Evolutionary conservation across 92 coral and sea anemone species (phyloP).

Genomic region (Epizoanthus scotinus): DNA sequence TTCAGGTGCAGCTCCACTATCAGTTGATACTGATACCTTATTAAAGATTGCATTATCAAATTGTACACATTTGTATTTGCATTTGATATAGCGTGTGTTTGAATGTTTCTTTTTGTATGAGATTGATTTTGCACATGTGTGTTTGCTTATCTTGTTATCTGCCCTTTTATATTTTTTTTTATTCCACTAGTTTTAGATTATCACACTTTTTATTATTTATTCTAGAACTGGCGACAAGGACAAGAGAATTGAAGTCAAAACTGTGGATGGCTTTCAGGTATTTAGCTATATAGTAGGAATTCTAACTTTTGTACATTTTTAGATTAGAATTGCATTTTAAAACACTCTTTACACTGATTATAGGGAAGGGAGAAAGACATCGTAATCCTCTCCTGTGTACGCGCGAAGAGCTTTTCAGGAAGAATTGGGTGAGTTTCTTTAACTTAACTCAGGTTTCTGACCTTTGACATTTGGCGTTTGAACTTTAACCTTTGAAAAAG

Average conservation of each 20-base stretch:
- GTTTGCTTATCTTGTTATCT: too few relatives aligned
- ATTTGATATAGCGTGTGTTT: too few relatives aligned
- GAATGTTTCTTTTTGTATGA: too few relatives aligned
- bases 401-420: conserved; percentile 55
- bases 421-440: conserved; percentile 76
- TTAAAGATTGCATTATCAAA: too few relatives aligned
- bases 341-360: background rate
- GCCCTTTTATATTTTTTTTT: background rate
- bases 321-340: background rate
- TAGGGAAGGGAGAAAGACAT: conserved; percentile 96
- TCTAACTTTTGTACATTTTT: background rate
- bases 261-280: conserved; percentile 98
- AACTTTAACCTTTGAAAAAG: too few relatives aligned
- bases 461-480: too few relatives aligned
- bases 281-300: background rate
- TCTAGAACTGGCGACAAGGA: conserved; percentile 22
- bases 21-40: too few relatives aligned
- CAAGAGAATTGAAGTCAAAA: conserved; percentile 78
- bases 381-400: conserved; percentile 91
- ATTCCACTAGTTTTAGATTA: background rate
- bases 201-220: background rate
- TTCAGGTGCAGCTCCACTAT: too few relatives aligned
- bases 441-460: too few relatives aligned
- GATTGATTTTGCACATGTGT: too few relatives aligned
- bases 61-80: too few relatives aligned